Evolutionary conservation across 2,797 vertebrate genomes (phyloP).

Genomic region (Coregonus suidteri): DNA sequence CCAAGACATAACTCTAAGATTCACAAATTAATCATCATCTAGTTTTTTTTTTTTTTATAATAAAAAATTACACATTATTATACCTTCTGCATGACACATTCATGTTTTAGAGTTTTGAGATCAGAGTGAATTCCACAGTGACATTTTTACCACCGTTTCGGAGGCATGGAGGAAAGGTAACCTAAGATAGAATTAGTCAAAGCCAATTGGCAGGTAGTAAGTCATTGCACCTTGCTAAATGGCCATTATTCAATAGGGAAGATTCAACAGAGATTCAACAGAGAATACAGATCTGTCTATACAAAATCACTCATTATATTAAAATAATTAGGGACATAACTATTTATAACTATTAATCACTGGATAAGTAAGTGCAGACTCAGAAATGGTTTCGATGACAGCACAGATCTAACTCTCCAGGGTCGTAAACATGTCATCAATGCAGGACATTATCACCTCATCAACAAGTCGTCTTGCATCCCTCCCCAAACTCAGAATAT

Average conservation of each 20-base stretch:
- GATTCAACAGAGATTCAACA: not conserved
- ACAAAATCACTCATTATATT: not conserved
- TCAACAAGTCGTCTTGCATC: not conserved
- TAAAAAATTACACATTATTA: slow-evolving; percentile 27
- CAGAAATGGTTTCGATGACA: not conserved
- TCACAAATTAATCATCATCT: slow-evolving; percentile 6
- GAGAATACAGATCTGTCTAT: not conserved
- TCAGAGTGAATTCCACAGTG: slow-evolving; percentile 36
- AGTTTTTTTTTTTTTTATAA: not conserved
- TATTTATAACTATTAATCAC: not conserved
- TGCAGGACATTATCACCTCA: not conserved
- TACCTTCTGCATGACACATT: slow-evolving; percentile 26
- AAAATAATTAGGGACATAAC: slow-evolving; percentile 10
- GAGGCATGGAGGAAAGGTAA: slow-evolving; percentile 14
- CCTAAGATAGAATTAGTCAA: slow-evolving; percentile 10
- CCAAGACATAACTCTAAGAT: not conserved
- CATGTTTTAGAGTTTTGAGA: slow-evolving; percentile 37
- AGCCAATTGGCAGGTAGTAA: not conserved
- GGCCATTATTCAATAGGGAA: not conserved
- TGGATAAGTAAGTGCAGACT: not conserved
- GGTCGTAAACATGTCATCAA: not conserved
- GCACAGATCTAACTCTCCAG: not conserved
- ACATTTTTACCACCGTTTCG: slow-evolving; percentile 12
- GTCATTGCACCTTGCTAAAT: not conserved
- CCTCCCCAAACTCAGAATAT: slow-evolving; percentile 14